These are phyloP conservation scores for Fratercula arctica DNA, from an alignment of 2,797 vertebrate genomes.

Conservation along the genomic window DNA sequence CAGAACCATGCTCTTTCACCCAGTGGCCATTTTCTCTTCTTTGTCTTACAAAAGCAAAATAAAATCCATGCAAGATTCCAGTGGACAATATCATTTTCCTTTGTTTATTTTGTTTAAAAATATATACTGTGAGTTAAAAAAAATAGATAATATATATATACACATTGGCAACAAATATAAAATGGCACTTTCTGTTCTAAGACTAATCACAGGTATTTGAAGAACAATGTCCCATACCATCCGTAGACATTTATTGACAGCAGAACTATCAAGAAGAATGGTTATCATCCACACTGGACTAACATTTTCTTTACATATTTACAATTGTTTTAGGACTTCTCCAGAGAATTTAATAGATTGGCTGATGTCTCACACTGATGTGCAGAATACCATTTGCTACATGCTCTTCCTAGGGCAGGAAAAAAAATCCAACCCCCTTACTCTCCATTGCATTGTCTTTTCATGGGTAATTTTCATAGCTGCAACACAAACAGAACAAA, in stretches of 20 bases:
- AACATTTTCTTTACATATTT: background rate
- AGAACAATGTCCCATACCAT: background rate
- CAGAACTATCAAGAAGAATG: background rate
- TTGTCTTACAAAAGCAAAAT: background rate
- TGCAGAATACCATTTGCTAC: background rate
- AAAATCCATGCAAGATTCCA: background rate
- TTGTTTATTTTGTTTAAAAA: conserved; percentile 63
- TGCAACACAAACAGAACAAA: background rate
- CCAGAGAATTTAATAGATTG: background rate
- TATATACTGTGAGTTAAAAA: conserved; percentile 41
- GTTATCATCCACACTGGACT: background rate
- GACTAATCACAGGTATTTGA: background rate
- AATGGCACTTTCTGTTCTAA: background rate
- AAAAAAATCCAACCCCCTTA: background rate
- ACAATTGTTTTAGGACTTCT: background rate
- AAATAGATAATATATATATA: background rate
- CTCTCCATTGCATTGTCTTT: background rate
- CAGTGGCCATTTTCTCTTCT: background rate
- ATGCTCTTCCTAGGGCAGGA: background rate
- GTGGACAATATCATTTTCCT: background rate
- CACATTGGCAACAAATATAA: conserved; percentile 12
- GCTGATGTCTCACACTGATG: background rate
- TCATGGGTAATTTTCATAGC: background rate
- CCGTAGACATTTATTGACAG: background rate
- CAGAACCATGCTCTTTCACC: background rate